A percentile compares a stretch with the other conserved stretches of the same genome.
phyloP scores from a whole-genome alignment of 2,797 vertebrate genomes.

The Syngnathus acus region DNA sequence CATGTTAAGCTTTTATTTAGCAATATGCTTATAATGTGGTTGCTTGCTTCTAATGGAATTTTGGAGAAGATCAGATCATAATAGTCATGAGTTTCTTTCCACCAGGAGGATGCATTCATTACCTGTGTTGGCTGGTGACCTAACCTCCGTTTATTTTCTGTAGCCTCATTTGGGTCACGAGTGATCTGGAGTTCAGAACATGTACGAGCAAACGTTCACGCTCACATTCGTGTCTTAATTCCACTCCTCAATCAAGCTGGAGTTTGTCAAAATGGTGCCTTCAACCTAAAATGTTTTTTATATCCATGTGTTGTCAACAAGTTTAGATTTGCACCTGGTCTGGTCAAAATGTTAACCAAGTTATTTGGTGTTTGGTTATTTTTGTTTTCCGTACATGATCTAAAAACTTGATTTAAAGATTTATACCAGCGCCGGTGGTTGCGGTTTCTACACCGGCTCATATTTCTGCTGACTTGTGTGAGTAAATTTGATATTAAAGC shows the following conservation, averaged over 20 bases:
- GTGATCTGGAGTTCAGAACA: not conserved
- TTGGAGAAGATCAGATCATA: not conserved
- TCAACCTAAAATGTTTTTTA: no score
- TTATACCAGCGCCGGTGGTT: conserved; percentile 33
- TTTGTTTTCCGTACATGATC: conserved; percentile 29
- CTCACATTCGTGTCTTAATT: no score
- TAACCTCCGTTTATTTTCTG: not conserved
- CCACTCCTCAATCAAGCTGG: no score
- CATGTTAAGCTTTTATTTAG: not conserved
- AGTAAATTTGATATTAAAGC: conserved; percentile 74
- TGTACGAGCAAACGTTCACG: no score
- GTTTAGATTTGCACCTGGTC: no score
- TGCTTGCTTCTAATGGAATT: not conserved
- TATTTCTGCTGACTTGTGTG: conserved; percentile 66
- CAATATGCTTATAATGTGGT: not conserved
- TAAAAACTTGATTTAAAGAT: not conserved
- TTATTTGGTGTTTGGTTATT: not conserved
- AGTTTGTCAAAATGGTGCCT: no score
- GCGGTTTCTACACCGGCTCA: conserved; percentile 23
- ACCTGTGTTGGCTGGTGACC: not conserved
- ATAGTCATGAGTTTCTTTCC: not conserved
- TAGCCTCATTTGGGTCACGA: not conserved
- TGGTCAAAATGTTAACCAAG: no score
- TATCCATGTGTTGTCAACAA: no score
- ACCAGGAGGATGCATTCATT: not conserved